Conservation (phyloP, 2,113 vertebrate species). For the Leptocoma aspasia region DNA sequence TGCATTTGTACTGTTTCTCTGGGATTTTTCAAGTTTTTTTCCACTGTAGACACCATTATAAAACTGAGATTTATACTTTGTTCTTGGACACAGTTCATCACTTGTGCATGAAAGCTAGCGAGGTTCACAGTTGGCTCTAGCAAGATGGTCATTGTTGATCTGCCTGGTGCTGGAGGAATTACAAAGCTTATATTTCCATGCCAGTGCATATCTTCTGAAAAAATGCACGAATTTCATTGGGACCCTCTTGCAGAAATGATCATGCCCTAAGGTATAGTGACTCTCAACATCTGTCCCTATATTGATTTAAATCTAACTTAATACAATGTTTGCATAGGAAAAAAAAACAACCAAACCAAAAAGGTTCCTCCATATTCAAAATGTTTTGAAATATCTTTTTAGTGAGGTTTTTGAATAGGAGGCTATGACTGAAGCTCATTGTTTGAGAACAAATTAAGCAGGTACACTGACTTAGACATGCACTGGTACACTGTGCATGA, state of each 20-base stretch:
- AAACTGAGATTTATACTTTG: not conserved
- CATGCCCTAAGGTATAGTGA: not conserved
- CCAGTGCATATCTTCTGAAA: not conserved
- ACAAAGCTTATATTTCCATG: not conserved
- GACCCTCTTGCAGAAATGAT: not conserved
- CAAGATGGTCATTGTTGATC: not conserved
- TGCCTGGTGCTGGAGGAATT: not conserved
- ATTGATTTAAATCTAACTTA: not conserved
- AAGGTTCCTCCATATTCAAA: not conserved
- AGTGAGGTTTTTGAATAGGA: not conserved
- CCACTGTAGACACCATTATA: not conserved
- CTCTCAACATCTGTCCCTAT: not conserved
- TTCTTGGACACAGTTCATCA: not conserved
- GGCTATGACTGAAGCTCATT: not conserved
- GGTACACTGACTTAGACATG: not conserved
- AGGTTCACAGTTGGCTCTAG: not conserved
- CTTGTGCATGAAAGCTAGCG: not conserved
- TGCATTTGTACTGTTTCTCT: not conserved
- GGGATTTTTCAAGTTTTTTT: not conserved
- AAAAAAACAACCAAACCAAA: not conserved
- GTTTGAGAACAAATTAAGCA: not conserved
- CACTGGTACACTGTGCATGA: fast-evolving
- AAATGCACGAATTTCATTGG: not conserved
- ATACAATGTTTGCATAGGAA: not conserved
- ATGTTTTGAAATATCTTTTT: not conserved